Evolutionary conservation across 2,797 vertebrate species (phyloP), one percentile per base, ranked within the genome.

Genomic region (Buceros bicornis): DNA sequence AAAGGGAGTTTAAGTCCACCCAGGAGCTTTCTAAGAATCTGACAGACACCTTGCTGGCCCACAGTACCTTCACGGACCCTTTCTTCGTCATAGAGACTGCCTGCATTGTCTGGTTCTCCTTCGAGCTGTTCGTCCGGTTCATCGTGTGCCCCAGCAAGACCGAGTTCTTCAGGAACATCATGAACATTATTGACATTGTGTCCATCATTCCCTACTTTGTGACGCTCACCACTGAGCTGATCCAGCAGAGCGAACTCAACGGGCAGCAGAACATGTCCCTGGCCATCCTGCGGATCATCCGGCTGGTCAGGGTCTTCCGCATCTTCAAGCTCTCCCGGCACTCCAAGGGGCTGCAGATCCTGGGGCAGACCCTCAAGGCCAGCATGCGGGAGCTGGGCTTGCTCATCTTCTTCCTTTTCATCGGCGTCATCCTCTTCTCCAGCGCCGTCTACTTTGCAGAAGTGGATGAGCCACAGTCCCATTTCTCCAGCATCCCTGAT

Each of bases 401-500:
- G 91, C 98, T 99, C 87, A 99, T 99, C 95, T 99, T 99, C 97
- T 99, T 99, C 97, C 99, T 99, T 90, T 99, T 99, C 77, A 99
- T 99, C 6, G 99, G 99, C 4, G 99, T 99, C 97, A 99, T 99
- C 95, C 98, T 99, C 57, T 99, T 99, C 98, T 99, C 99, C 96
- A 99, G 99, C 71, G 99, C 99, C 6, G 98, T 99, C 97, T 99
- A 99, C 98, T 99, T 99, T n/a, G 99, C 99, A 2, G 99, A 99
- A 89, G 99, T 99, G 78, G 99, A 99, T 8, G 99, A 99, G 96
- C 99, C 99, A 0, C 98, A 99, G 88, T 99, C 99, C 4, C 99
- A 99, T 80, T 99, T 99, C 93, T 98, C 99, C 24, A 99, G 99
- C 98, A 99, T 99, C 90, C 99, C 99, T 0, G 99, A 99, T 2